These are phyloP conservation scores for Salarias fasciatus DNA, from an alignment of 2,797 vertebrate species.

Conservation along the genomic window DNA sequence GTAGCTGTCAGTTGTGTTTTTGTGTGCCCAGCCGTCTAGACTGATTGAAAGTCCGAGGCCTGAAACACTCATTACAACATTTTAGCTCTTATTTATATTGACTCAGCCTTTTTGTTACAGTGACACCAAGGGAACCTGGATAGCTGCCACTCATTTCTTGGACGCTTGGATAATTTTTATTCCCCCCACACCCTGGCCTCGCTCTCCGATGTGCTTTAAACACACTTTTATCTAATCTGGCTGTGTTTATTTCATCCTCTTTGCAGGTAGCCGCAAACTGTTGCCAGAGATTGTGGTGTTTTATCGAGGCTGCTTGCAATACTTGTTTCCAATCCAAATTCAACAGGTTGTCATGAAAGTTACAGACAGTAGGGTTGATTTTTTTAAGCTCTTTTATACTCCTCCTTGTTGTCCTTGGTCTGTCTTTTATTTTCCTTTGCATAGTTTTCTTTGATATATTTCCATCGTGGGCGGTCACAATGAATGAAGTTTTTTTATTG, in stretches of 20 bases:
- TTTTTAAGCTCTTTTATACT: too few relatives aligned
- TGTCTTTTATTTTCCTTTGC: too few relatives aligned
- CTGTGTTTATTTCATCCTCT: slow-evolving; percentile 56
- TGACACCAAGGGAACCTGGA: slow-evolving; percentile 38
- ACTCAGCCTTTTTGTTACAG: slow-evolving; percentile 3
- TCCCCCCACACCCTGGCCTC: neutral
- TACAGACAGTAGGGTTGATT: neutral
- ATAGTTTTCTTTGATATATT: too few relatives aligned
- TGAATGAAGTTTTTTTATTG: too few relatives aligned
- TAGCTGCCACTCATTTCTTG: slow-evolving; percentile 46
- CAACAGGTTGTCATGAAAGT: slow-evolving; percentile 40
- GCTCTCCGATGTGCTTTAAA: slow-evolving; percentile 19
- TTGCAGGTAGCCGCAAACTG: slow-evolving; percentile 30
- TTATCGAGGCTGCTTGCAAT: slow-evolving; percentile 41
- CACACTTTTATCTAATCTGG: slow-evolving; percentile 63
- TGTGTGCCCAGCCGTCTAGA: slow-evolving; percentile 25
- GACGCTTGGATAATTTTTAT: slow-evolving; percentile 35
- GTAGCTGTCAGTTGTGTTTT: slow-evolving; percentile 64
- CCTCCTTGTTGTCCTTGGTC: neutral
- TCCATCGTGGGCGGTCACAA: too few relatives aligned
- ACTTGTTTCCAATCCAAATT: slow-evolving; percentile 41
- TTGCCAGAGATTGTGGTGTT: slow-evolving; percentile 24
- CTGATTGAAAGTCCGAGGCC: slow-evolving; percentile 45
- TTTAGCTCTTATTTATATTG: slow-evolving; percentile 12
- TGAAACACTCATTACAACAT: slow-evolving; percentile 17